A percentile compares a stretch with the other conserved stretches of the same genome.
Conservation (phyloP, 1,140 invertebrate genomes). For the Bombus sylvicola region DNA sequence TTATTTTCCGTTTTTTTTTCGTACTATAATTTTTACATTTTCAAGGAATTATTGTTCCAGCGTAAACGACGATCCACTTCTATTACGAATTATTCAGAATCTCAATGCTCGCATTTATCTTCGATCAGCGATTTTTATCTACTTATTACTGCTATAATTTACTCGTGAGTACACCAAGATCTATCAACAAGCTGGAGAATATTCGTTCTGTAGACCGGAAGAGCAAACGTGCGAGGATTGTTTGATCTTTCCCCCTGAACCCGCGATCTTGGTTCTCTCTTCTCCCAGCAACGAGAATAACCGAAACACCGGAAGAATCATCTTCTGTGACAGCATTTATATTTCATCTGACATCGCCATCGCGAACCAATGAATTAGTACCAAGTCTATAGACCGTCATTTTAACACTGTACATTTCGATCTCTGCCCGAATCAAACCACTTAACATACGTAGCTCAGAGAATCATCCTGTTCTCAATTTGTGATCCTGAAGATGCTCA, state of each 20-base stretch:
- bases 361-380: slow-evolving; percentile 19
- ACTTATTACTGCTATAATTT: background rate
- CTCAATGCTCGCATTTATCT: background rate
- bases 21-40: too few species aligned
- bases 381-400: background rate
- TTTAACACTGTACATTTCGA: slow-evolving; percentile 20
- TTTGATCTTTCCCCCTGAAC: background rate
- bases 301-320: slow-evolving; percentile 12
- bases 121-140: background rate
- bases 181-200: background rate
- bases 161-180: background rate
- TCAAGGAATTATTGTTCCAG: background rate
- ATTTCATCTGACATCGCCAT: background rate
- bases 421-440: slow-evolving; percentile 7
- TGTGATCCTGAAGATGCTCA: slow-evolving; percentile 40
- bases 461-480: slow-evolving; percentile 15
- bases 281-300: background rate
- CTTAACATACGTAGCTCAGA: background rate
- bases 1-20: background rate
- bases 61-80: background rate
- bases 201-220: background rate
- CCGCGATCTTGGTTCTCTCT: background rate
- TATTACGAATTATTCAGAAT: background rate
- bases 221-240: background rate
- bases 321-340: slow-evolving; percentile 6